Percentiles rank a stretch among this genome's conserved stretches.
These are phyloP conservation scores for Drosophila maculinotata DNA, from an alignment of 2,888 invertebrate genomes.

Conservation along the genomic window DNA sequence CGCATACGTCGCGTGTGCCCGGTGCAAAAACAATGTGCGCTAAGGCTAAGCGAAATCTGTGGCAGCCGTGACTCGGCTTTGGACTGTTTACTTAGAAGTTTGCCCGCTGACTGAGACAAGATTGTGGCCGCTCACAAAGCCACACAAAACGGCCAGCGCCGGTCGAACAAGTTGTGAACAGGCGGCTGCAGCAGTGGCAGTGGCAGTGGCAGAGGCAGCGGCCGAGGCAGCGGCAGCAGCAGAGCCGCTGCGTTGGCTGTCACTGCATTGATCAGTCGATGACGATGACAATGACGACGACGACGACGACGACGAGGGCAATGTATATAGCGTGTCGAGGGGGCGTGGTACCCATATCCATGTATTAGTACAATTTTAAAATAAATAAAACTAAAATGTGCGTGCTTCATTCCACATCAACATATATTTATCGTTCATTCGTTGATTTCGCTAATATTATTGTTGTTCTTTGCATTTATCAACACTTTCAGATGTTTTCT, in stretches of 20 bases:
- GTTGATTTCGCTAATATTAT: slow-evolving; percentile 39
- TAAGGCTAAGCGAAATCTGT: slow-evolving; percentile 28
- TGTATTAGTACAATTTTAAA: not conserved
- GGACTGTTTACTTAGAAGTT: slow-evolving; percentile 81
- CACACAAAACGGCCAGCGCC: slow-evolving; percentile 23
- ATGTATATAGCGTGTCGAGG: slow-evolving; percentile 18
- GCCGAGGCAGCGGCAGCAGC: slow-evolving; percentile 8
- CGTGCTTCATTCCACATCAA: slow-evolving; percentile 64
- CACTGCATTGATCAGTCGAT: slow-evolving; percentile 63
- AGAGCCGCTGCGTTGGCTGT: not conserved
- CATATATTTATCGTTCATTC: slow-evolving; percentile 67
- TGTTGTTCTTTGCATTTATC: slow-evolving; percentile 39
- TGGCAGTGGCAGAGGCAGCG: slow-evolving; percentile 11
- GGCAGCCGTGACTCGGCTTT: slow-evolving; percentile 19
- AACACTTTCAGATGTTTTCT: slow-evolving; percentile 48
- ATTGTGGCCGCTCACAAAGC: slow-evolving; percentile 50
- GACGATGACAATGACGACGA: slow-evolving; percentile 30
- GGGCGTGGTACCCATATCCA: slow-evolving; percentile 28
- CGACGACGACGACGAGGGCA: not conserved
- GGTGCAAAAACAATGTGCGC: slow-evolving; percentile 10
- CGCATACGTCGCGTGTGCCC: slow-evolving; percentile 71
- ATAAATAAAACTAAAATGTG: slow-evolving; percentile 43
- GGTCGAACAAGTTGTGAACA: slow-evolving; percentile 62
- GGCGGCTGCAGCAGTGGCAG: slow-evolving; percentile 32
- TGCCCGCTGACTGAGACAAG: slow-evolving; percentile 72